phyloP scores from a whole-genome alignment of 1,140 invertebrate genomes.

The Drosophila gunungcola region DNA sequence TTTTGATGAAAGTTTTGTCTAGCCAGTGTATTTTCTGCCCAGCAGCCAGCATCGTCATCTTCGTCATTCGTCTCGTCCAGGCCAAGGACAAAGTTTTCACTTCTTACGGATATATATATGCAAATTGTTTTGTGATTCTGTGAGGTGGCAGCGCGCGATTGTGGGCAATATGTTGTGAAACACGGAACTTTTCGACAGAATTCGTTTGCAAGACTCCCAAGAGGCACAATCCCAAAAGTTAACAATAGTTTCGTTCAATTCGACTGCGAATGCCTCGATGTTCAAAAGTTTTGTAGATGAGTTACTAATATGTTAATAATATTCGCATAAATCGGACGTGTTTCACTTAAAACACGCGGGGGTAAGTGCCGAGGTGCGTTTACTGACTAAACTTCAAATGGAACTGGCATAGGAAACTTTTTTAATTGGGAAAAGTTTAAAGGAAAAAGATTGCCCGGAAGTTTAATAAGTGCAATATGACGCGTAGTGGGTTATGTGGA shows the following conservation, averaged over 20 bases:
- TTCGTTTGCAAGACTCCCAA: conserved; percentile 13
- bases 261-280: conserved; percentile 11
- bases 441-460: conserved; percentile 26
- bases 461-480: conserved; percentile 40
- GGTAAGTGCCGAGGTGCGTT: conserved; percentile 2
- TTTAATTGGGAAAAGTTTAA: conserved; percentile 57
- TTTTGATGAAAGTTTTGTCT: conserved; percentile 39
- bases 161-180: conserved; percentile 34
- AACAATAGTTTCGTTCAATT: conserved; percentile 5
- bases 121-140: conserved; percentile 46
- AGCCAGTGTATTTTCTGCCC: conserved; percentile 33
- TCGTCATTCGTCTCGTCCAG: conserved; percentile 7
- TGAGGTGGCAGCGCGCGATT: conserved; percentile 5
- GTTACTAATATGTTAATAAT: conserved; percentile 48
- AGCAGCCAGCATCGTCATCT: conserved; percentile 17
- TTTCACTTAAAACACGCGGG: not conserved
- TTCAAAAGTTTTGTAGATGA: conserved; percentile 23
- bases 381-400: conserved; percentile 22
- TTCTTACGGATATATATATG: conserved; percentile 19
- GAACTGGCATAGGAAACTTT: conserved; percentile 39
- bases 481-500: conserved; percentile 5
- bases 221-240: conserved; percentile 10
- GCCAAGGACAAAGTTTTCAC: conserved; percentile 39
- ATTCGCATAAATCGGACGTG: conserved; percentile 34
- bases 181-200: conserved; percentile 25